Evolutionary conservation across 2,797 vertebrate genomes (phyloP).

Genomic region (Decapterus maruadsi): DNA sequence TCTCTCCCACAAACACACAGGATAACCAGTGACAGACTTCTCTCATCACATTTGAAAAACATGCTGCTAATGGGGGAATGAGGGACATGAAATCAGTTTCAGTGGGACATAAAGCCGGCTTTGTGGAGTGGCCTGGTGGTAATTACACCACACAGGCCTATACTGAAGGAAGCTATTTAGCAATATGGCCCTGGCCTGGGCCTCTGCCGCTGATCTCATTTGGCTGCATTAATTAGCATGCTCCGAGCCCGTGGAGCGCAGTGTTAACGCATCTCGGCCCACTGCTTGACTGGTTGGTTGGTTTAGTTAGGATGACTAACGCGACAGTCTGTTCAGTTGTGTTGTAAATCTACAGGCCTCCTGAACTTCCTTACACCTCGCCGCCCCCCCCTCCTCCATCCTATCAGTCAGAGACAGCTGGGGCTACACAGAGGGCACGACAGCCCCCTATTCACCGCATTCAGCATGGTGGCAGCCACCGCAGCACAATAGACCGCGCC

Average conservation of each 20-base stretch:
- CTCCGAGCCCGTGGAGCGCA: constrained; percentile 78
- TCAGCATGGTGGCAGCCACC: constrained; percentile 63
- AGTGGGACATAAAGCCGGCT: constrained; percentile 90
- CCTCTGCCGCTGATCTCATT: constrained; percentile 97
- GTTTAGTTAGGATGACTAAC: constrained; percentile 73
- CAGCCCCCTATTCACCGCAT: constrained; percentile 78
- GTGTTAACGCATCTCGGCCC: constrained; percentile 71
- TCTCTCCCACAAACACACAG: constrained; percentile 64
- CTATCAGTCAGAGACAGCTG: constrained; percentile 82
- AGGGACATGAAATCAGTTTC: constrained; percentile 96
- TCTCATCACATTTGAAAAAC: constrained; percentile 70
- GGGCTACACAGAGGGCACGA: constrained; percentile 77
- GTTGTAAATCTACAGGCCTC: constrained; percentile 71
- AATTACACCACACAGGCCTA: constrained; percentile 78
- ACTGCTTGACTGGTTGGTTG: constrained; percentile 68
- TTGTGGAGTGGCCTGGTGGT: constrained; percentile 85
- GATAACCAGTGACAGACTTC: constrained; percentile 66
- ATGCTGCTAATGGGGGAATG: constrained; percentile 68
- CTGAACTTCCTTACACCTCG: constrained; percentile 74
- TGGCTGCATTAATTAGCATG: constrained; percentile 95
- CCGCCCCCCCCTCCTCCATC: constrained; percentile 44
- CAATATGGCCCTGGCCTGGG: constrained; percentile 88
- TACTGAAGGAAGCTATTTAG: constrained; percentile 92
- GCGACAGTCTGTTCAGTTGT: constrained; percentile 75
- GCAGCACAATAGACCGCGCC: constrained; percentile 54